Base-by-base conservation (phyloP, 2,113 vertebrate species). In the Benitochromis conjunctus region DNA sequence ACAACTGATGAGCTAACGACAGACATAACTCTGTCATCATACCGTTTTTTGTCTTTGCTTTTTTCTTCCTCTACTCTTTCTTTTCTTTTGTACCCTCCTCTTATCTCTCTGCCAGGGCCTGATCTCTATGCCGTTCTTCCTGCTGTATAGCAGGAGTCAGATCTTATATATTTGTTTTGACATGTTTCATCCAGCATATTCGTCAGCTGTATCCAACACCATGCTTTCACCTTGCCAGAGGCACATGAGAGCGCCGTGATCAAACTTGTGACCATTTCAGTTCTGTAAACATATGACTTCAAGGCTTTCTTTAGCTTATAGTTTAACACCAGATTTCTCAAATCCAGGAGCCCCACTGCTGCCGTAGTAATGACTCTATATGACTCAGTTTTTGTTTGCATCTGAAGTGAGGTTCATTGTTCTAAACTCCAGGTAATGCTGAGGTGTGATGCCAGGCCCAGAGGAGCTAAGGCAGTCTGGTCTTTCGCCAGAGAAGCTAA, bases 1-100 rank as follows among this genome's bases (percentile, higher is more conserved):
- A 91, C 85, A 86, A 24, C 41, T 74, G 54, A 91, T 90, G 90
- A 89, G 71, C 84, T 87, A 87, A 91, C 36, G 1, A 58, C 54
- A 83, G 48, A 31, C 78, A 29, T 29, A 54, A 66, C 36, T 78
- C 88, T 90, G 29, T 86, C 36, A 81, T 87, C 81, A 79, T 53
- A 41, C 21, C 26, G 3, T 48, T 69, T 83, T 66, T 77, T 80
- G 12, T 78, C 38, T 60, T 48, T 54, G 11, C 38, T 60, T 62
- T 74, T 51, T 46, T 62, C n/a, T 16, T 36, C 4, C 9, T 12
- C 5, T 51, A 5, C 24, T 51, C 29, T 76, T 66, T 29, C 71
- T 54, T 14, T 48, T 66, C 56, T 64, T 82, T 78, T 13, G 26
- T 21, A 38, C 58, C 74, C 31, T 82, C 54, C 9, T 82, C 85